Base-by-base conservation (phyloP, 1,140 invertebrate species). In the Eciton burchellii region DNA sequence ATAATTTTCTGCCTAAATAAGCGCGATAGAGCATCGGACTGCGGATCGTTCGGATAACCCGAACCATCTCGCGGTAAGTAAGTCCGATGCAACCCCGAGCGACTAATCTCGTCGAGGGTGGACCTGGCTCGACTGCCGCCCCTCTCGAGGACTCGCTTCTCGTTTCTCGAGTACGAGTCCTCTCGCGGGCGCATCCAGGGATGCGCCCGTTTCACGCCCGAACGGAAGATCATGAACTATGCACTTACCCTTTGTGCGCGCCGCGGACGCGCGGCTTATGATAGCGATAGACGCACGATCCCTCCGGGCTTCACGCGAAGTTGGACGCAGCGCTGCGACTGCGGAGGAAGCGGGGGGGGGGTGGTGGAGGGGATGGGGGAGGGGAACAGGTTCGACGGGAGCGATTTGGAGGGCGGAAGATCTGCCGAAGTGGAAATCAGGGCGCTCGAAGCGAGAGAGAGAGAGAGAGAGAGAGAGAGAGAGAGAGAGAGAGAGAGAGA, bases 251-350 rank as follows among this genome's bases (percentile, higher is more conserved):
- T 54, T 77, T 79, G 49, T 79, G n/a, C 43, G 43, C 63, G 47
- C 74, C n/a, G n/a, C 63, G 74, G 35, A 41, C 29, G 62, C n/a
- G 49, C 62, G 35, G 74, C 62, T 79, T 79, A 68, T 54, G 74
- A 79, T 79, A 79, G 74, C 74, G 74, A 79, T 79, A 79, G 68
- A 79, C 74, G 70, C 56, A 79, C 74, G 70, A 79, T 79, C 63
- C 74, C 74, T 56, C 63, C 56, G 74, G 63, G 49, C 16, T 79
- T 79, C 49, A 79, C 74, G 63, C 74, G 63, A 79, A 63, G 65
- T 70, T 79, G 74, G 74, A 57, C 24, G 43, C 29, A 56, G 49
- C 35, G 2, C 35, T 6, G 35, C 6, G 35, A 24, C 16, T 35
- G 35, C 49, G 74, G 41, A 29, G 35, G 6, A 6, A 6, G 35